These are phyloP conservation scores for Panzeria rudis DNA, from an alignment of 2,888 invertebrate species.

Conservation along the genomic window DNA sequence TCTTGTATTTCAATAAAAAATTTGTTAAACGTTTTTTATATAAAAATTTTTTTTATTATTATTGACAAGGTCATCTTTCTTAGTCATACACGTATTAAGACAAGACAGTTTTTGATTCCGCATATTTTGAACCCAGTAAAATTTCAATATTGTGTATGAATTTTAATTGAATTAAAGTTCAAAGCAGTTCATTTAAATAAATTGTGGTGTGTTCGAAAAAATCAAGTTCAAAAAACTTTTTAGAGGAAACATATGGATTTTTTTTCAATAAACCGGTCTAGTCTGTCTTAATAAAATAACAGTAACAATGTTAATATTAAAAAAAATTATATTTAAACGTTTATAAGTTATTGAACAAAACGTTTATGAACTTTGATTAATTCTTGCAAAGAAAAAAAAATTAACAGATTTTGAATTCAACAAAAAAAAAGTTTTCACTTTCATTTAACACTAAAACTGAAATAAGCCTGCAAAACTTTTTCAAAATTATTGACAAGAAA, in stretches of 20 bases:
- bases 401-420: no score
- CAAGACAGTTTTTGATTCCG: conserved; percentile 38
- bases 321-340: background rate
- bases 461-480: background rate
- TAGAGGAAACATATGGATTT: conserved; percentile 20
- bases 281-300: conserved; percentile 24
- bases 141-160: background rate
- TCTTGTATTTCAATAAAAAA: conserved; percentile 7
- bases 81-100: background rate
- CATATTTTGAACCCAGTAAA: conserved; percentile 30
- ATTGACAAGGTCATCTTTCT: conserved; percentile 46
- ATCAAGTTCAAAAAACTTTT: conserved; percentile 61
- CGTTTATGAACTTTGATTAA: conserved; percentile 24
- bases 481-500: no score
- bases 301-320: conserved; percentile 17
- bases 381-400: background rate
- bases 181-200: conserved; percentile 56
- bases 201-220: background rate
- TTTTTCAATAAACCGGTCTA: conserved; percentile 8
- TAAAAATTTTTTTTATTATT: background rate
- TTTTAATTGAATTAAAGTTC: conserved; percentile 56
- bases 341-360: conserved; percentile 2
- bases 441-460: background rate
- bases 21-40: background rate
- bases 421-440: background rate